Base-by-base conservation (phyloP, 2,888 invertebrate genomes). In the Patella caerulea region DNA sequence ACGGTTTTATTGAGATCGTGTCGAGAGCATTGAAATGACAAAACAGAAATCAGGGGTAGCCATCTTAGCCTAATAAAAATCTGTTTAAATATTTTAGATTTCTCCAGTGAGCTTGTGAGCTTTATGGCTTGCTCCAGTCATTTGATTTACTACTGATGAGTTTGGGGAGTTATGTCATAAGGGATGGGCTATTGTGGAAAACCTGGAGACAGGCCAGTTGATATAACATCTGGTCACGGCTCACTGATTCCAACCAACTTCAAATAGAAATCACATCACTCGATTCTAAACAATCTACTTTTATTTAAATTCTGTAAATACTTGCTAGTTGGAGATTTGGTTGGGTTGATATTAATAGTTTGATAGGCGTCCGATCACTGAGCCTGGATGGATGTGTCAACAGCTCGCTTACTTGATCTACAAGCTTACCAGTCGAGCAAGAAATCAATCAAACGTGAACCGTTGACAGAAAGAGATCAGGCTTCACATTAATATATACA, bases 391-490 rank as follows among this genome's bases (percentile, higher is more conserved):
- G 1, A 65, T 24, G 65, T 65, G 65, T 65, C 65, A 65, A 24
- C 65, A 65, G 24, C 65, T 65, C 19, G 24, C 19, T 12, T 11
- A 24, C 65, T 24, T 65, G 65, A 65, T 65, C 65, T 65, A 65
- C 65, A 19, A 19, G 65, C 65, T 65, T 65, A 65, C 24, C 65
- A 24, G 65, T 24, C 24, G 81, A 83, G 79, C 79, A 81, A 80
- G 73, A 80, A 84, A 86, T 86, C 86, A 86, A 86, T 86, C 83
- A 79, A 74, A 74, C 72, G 75, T 75, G 78, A 76, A 76, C 45
- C 71, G 65, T 59, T 81, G 80, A 80, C 80, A 80, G 80, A 80
- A 80, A 78, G 80, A 73, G 80, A 80, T 80, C 78, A 75, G 75
- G 74, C 70, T 71, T 29, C 52, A 45, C 71, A 55, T 24, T 45